These are phyloP conservation scores for Antechinus flavipes DNA, from an alignment of 2,113 vertebrate genomes.

Conservation along the genomic window DNA sequence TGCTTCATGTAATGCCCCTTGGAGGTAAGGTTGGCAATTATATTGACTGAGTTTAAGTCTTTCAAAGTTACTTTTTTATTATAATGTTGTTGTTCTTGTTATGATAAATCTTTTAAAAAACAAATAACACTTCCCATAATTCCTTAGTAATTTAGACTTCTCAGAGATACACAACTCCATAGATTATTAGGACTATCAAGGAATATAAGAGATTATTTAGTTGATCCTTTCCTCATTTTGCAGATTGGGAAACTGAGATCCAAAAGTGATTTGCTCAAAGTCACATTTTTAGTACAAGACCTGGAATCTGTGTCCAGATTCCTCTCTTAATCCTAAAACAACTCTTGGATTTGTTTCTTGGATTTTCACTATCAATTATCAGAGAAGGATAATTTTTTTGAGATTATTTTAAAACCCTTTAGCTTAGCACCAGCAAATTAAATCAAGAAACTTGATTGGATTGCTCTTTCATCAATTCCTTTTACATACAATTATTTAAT, in stretches of 20 bases:
- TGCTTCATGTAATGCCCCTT: not conserved
- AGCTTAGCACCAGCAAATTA: not conserved
- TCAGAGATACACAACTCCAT: not conserved
- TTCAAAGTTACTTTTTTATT: not conserved
- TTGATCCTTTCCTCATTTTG: slow-evolving; percentile 15
- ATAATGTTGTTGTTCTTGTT: not conserved
- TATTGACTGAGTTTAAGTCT: not conserved
- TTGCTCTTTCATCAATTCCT: slow-evolving; percentile 9
- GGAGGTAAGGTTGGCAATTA: not conserved
- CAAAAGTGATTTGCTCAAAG: not conserved
- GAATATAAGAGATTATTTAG: not conserved
- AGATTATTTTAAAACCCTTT: slow-evolving; percentile 24
- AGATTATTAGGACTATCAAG: not conserved
- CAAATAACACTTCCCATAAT: slow-evolving; percentile 14
- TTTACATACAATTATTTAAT: not conserved
- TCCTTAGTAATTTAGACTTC: not conserved
- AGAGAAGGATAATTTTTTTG: not conserved
- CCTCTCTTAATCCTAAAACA: not conserved
- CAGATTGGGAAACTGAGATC: not conserved
- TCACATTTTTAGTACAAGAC: not conserved
- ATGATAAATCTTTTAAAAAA: not conserved
- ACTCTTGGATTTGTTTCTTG: not conserved
- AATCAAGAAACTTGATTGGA: not conserved
- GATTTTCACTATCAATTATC: not conserved
- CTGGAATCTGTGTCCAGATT: not conserved